phyloP scores from a whole-genome alignment of 2,797 vertebrate genomes.

The Pangasius sanitwongsei region DNA sequence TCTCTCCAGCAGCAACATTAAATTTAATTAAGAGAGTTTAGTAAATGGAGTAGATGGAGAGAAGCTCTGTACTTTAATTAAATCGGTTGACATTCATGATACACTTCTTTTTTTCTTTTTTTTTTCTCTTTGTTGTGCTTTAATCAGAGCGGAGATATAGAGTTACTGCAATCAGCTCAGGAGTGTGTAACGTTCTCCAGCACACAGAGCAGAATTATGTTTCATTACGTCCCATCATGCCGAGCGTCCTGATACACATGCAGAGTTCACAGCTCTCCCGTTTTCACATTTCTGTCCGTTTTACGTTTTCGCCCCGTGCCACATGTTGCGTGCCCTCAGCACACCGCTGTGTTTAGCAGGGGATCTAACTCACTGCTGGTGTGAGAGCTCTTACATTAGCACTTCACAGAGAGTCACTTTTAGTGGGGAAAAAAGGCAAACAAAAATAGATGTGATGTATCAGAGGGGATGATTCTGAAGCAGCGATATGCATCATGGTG shows the following conservation, averaged over 20 bases:
- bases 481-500: not conserved
- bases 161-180: slow-evolving; percentile 42
- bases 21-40: no score
- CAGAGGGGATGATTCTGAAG: not conserved
- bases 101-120: not conserved
- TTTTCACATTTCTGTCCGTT: not conserved
- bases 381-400: not conserved
- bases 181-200: slow-evolving; percentile 27
- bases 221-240: slow-evolving; percentile 42
- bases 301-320: not conserved
- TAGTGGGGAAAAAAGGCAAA: not conserved
- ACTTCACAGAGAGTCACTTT: not conserved
- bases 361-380: not conserved
- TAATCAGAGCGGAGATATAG: slow-evolving; percentile 32
- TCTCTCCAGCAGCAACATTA: not conserved
- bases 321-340: not conserved
- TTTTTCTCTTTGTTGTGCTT: not conserved
- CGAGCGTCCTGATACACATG: slow-evolving; percentile 12
- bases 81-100: not conserved
- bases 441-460: not conserved
- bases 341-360: not conserved
- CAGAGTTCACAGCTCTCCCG: no score
- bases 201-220: slow-evolving; percentile 33
- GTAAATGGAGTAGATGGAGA: not conserved
- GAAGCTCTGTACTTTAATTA: not conserved